Evolutionary conservation across 2,888 invertebrate genomes (phyloP).

Genomic region (Cremastinae sp.): DNA sequence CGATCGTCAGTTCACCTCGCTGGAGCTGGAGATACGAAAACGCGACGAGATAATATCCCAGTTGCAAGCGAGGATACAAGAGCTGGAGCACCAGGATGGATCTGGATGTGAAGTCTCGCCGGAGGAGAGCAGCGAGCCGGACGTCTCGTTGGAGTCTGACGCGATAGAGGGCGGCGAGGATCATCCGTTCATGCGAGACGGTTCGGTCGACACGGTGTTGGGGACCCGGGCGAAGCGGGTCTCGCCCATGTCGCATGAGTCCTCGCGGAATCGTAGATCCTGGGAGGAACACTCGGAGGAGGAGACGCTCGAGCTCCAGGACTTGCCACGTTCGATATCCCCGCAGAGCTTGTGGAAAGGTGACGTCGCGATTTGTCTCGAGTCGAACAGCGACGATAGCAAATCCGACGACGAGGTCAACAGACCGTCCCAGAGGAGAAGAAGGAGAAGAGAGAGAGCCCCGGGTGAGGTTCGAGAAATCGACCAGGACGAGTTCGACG

Average conservation of each 20-base stretch:
- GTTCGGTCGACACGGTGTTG: conserved; percentile 78
- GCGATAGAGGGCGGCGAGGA: conserved; percentile 80
- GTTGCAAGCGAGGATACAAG: conserved; percentile 87
- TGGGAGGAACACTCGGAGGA: conserved; percentile 88
- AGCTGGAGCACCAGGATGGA: conserved; percentile 82
- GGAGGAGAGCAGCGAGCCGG: conserved; percentile 76
- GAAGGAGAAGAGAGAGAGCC: conserved; percentile 29
- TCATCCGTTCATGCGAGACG: conserved; percentile 81
- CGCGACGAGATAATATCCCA: conserved; percentile 91
- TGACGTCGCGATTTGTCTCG: conserved; percentile 78
- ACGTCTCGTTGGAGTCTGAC: conserved; percentile 78
- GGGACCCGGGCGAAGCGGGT: conserved; percentile 70
- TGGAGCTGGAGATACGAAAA: conserved; percentile 90
- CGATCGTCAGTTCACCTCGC: conserved; percentile 84
- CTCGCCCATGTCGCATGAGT: conserved; percentile 68
- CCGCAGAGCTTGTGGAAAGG: conserved; percentile 79
- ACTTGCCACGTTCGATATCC: conserved; percentile 82
- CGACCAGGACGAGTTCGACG: conserved; percentile 66
- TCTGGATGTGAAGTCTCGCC: conserved; percentile 57
- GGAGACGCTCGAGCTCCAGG: conserved; percentile 86
- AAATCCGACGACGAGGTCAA: conserved; percentile 79
- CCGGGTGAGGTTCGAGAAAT: conserved; percentile 65
- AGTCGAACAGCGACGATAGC: conserved; percentile 80
- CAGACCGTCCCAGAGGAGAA: conserved; percentile 69
- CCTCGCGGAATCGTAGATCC: conserved; percentile 82